Evolutionary conservation across 2,888 invertebrate species (phyloP), one percentile per base, ranked within the genome.

Genomic region (Caenorhabditis uteleia): DNA sequence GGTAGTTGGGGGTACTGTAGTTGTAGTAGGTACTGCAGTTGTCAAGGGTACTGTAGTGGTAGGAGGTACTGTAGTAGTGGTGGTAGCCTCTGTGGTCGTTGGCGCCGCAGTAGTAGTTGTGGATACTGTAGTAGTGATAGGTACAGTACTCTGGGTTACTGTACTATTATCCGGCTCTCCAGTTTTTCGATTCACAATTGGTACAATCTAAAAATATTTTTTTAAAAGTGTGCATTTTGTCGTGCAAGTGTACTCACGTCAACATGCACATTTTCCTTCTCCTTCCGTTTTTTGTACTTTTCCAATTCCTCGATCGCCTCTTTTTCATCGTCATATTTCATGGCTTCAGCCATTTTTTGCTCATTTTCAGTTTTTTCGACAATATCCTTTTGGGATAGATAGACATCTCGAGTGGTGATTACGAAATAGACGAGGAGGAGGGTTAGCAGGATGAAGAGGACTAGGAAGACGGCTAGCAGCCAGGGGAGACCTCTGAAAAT

Each of bases 401-500:
- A 64, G 36, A 64, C 40, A 25, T 60, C 53, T 7, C 66, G 58
- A 20, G 53, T 61, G 8, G 60, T 55, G 38, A 68, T 40, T 10
- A 70, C 45, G 43, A 70, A 56, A 25, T 56, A 65, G 21, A 70
- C 46, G 2, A 68, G 40, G n/a, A 60, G 49, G 12, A 61, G 50
- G 4, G 59, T 48, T 7, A 70, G 48, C 4, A 62, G 55, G 2
- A 68, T 36, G 16, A 70, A 58, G 14, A 70, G 38, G 5, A 70
- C 45, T 12, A 70, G 46, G 27, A 68, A 61, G 7, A 68, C 70
- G 4, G 68, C 54, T 16, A 62, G 54, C 16, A 70, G 54, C 70
- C 70, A 70, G n/a, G 68, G 67, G 20, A 64, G 58, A 16, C 70
- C 70, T 43, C 68, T 70, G 55, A 36, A 62, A 34, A 38, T n/a